A percentile compares a stretch with the other conserved stretches of the same genome.
phyloP scores from a whole-genome alignment of 2,113 vertebrate genomes.

The Callaeas wilsoni region DNA sequence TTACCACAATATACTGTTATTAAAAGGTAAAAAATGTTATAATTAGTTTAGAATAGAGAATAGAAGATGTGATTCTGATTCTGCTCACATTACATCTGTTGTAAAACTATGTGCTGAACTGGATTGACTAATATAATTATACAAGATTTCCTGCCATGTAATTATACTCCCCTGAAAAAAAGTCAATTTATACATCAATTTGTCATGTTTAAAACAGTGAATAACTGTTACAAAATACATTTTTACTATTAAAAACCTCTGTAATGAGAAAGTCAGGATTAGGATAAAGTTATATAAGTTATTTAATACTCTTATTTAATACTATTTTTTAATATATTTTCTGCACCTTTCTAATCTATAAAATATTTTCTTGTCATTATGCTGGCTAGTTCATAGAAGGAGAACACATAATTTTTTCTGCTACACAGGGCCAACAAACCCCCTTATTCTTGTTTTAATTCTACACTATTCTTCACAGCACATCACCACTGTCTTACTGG shows the following conservation, averaged over 20 bases:
- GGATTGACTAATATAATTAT: constrained; percentile 41
- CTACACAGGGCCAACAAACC: accelerated
- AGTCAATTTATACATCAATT: constrained; percentile 51
- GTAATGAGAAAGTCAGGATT: not conserved
- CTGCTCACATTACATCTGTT: not conserved
- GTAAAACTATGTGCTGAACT: not conserved
- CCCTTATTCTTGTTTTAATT: not conserved
- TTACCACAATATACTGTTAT: not conserved
- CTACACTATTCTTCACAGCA: not conserved
- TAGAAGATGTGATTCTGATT: constrained; percentile 23
- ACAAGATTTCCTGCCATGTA: constrained; percentile 26
- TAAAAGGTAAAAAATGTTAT: constrained; percentile 4
- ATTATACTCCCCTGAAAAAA: constrained; percentile 34
- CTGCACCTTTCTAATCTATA: not conserved
- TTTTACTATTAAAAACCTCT: not conserved
- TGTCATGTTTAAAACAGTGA: not conserved
- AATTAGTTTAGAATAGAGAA: constrained; percentile 25
- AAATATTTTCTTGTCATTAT: not conserved
- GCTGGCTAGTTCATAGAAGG: not conserved
- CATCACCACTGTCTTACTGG: not conserved
- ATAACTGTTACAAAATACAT: constrained; percentile 23
- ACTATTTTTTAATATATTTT: not conserved
- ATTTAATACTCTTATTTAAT: not conserved
- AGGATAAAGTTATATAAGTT: not conserved
- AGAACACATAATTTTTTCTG: not conserved